phyloP scores from a whole-genome alignment of 2,888 invertebrate genomes.

The Amorpha juglandis region DNA sequence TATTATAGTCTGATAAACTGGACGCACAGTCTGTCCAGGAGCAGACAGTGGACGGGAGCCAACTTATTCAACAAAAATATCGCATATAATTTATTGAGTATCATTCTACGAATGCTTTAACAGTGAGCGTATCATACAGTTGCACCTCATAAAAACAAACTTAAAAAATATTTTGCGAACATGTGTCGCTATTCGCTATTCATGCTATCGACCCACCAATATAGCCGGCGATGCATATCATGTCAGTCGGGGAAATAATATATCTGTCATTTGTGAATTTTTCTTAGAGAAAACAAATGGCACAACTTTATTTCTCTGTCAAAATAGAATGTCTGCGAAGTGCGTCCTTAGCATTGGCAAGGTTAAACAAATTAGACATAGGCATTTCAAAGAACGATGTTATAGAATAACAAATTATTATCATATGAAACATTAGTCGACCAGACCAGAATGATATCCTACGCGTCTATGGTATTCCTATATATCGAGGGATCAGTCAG shows the following conservation, averaged over 20 bases:
- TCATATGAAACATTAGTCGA: too few species aligned
- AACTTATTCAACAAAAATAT: conserved; percentile 78
- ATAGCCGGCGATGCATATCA: conserved; percentile 63
- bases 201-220: conserved; percentile 44
- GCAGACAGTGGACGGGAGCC: conserved; percentile 74
- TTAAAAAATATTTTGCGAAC: conserved; percentile 68
- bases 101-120: conserved; percentile 74
- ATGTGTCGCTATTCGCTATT: conserved; percentile 55
- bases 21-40: conserved; percentile 57
- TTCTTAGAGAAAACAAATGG: conserved; percentile 55
- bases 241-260: conserved; percentile 56
- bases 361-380: conserved; percentile 37
- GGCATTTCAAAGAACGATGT: conserved; percentile 33
- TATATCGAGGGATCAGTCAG: not conserved
- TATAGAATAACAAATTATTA: not conserved
- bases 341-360: conserved; percentile 49
- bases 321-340: conserved; percentile 48
- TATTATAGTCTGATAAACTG: conserved; percentile 59
- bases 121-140: conserved; percentile 69
- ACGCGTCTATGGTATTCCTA: not conserved
- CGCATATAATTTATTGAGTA: conserved; percentile 78
- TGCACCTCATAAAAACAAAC: conserved; percentile 81
- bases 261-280: conserved; percentile 63
- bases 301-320: conserved; percentile 56
- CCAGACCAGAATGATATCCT: not conserved